These are phyloP conservation scores for Zosterops pallidus DNA, from an alignment of 2,113 vertebrate species.

Conservation along the genomic window DNA sequence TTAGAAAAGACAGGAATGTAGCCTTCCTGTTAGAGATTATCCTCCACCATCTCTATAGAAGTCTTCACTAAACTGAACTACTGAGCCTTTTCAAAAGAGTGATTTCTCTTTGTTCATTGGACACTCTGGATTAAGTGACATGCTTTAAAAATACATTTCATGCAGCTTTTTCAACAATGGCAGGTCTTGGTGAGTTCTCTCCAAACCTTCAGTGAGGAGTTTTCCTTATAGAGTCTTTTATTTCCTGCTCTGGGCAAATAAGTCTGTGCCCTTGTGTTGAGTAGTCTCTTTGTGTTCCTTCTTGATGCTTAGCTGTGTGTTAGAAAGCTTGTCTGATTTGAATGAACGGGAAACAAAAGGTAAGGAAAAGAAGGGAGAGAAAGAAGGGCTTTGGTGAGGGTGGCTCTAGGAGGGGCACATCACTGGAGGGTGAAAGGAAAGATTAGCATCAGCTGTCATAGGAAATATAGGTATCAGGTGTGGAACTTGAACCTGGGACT, in stretches of 20 bases:
- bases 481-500: neutral
- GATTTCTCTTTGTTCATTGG: neutral
- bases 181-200: neutral
- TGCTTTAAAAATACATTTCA: neutral
- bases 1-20: neutral
- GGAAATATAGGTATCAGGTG: neutral
- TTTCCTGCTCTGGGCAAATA: neutral
- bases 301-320: accelerated
- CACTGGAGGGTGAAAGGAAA: neutral
- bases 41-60: neutral
- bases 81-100: neutral
- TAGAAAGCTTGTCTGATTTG: neutral
- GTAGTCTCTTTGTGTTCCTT: neutral
- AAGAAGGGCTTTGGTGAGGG: neutral
- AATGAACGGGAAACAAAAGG: neutral
- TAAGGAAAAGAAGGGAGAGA: neutral
- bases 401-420: neutral
- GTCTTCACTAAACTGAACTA: neutral
- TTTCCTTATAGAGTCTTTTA: neutral
- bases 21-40: neutral
- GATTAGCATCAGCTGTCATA: neutral
- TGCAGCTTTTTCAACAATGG: neutral
- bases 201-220: neutral
- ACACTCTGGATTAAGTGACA: neutral
- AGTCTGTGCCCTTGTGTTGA: neutral